phyloP scores from a whole-genome alignment of 2,888 invertebrate genomes.

The Tetheella fluctuosa region DNA sequence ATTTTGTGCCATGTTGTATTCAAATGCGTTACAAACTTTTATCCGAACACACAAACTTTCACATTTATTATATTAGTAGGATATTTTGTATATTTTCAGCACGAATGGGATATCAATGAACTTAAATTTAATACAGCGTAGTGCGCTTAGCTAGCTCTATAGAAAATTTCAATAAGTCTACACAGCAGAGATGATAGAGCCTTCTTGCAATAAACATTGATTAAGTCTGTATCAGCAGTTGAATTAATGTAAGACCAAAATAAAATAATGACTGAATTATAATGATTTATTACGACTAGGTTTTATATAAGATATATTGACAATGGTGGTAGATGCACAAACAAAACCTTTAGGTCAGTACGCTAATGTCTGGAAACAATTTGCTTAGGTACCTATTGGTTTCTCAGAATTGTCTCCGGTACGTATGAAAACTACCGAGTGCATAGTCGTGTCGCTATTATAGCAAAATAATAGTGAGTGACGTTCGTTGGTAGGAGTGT shows the following conservation, averaged over 20 bases:
- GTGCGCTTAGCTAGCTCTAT: neutral
- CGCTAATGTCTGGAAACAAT: slow-evolving; percentile 44
- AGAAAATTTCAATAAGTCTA: neutral
- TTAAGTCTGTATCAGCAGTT: too few species aligned
- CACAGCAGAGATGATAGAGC: neutral
- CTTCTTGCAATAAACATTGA: neutral
- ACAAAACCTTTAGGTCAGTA: slow-evolving; percentile 25
- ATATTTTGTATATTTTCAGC: too few species aligned
- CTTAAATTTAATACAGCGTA: neutral
- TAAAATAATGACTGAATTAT: neutral
- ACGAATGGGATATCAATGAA: neutral
- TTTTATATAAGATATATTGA: neutral
- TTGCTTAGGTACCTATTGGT: slow-evolving; percentile 30
- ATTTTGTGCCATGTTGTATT: too few species aligned
- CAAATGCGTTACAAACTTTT: too few species aligned
- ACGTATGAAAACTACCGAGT: slow-evolving; percentile 54
- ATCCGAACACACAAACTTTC: too few species aligned
- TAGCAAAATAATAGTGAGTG: slow-evolving; percentile 52
- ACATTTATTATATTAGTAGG: too few species aligned
- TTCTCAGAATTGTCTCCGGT: slow-evolving; percentile 63
- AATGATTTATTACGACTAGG: neutral
- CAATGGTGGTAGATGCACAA: neutral
- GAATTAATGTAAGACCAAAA: neutral
- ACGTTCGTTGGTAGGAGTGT: slow-evolving; percentile 28
- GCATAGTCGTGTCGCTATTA: slow-evolving; percentile 52